Percentiles rank a stretch among this genome's conserved stretches.
Conservation (phyloP, 2,797 vertebrate genomes). For the Masticophis lateralis region DNA sequence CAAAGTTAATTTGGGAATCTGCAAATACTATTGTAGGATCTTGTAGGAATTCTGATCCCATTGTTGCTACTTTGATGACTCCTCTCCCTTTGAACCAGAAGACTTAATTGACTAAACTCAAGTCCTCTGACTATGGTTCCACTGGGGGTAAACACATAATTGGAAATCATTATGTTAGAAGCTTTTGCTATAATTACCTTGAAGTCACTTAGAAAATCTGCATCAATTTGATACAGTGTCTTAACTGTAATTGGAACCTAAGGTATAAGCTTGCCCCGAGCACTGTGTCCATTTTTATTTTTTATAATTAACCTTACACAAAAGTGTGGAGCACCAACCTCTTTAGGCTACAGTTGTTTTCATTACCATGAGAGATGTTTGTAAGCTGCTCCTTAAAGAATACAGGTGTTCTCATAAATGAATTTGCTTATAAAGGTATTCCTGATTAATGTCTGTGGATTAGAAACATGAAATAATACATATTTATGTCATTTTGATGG, state of each 20-base stretch:
- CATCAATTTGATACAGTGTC: not conserved
- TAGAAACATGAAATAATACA: constrained; percentile 2
- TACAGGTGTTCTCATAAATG: not conserved
- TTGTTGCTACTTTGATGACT: not conserved
- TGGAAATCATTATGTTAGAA: not conserved
- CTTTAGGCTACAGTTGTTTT: not conserved
- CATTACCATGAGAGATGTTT: not conserved
- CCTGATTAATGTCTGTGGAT: not conserved
- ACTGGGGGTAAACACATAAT: not conserved
- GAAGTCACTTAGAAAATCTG: not conserved
- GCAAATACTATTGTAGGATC: not conserved
- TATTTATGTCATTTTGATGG: not conserved
- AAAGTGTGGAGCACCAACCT: not conserved
- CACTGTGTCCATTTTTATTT: not conserved
- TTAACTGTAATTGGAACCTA: not conserved
- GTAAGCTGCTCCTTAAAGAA: not conserved
- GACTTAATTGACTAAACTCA: not conserved
- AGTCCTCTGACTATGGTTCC: not conserved
- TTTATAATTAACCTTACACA: not conserved
- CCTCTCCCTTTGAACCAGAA: not conserved
- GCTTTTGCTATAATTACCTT: not conserved
- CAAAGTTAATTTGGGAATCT: not conserved
- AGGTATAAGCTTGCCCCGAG: not conserved
- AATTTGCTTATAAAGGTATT: not conserved
- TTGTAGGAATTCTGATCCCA: not conserved